These are phyloP conservation scores for Sapayoa aenigma DNA, from an alignment of 2,113 vertebrate species.

Conservation along the genomic window DNA sequence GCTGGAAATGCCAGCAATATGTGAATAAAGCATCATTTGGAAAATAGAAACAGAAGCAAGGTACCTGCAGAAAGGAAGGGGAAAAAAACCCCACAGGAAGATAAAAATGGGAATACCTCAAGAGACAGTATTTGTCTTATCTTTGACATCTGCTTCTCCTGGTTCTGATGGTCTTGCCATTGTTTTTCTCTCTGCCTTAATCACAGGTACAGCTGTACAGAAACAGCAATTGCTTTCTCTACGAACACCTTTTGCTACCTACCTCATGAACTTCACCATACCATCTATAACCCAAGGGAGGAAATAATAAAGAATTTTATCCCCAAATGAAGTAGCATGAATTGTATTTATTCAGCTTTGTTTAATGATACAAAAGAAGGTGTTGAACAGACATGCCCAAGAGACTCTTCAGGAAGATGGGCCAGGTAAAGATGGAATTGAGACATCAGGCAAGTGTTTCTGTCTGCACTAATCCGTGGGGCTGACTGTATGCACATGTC, in stretches of 20 bases:
- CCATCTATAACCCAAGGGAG: not conserved
- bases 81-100: not conserved
- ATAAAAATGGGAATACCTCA: not conserved
- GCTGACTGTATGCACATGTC: rapidly evolving
- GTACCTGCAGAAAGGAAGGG: not conserved
- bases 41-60: not conserved
- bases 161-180: not conserved
- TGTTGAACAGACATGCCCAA: not conserved
- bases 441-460: not conserved
- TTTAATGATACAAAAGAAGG: not conserved
- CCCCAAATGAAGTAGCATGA: not conserved
- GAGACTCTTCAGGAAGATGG: not conserved
- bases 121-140: not conserved
- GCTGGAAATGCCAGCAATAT: not conserved
- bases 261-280: not conserved
- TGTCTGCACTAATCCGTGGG: not conserved
- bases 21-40: not conserved
- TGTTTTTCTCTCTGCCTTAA: not conserved
- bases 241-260: not conserved
- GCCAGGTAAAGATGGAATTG: rapidly evolving
- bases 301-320: not conserved
- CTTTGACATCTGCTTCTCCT: not conserved
- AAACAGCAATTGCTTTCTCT: not conserved
- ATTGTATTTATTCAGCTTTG: not conserved
- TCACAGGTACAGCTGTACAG: not conserved